phyloP scores from a whole-genome alignment of 1,140 invertebrate genomes.

The Drosophila malerkotliana region DNA sequence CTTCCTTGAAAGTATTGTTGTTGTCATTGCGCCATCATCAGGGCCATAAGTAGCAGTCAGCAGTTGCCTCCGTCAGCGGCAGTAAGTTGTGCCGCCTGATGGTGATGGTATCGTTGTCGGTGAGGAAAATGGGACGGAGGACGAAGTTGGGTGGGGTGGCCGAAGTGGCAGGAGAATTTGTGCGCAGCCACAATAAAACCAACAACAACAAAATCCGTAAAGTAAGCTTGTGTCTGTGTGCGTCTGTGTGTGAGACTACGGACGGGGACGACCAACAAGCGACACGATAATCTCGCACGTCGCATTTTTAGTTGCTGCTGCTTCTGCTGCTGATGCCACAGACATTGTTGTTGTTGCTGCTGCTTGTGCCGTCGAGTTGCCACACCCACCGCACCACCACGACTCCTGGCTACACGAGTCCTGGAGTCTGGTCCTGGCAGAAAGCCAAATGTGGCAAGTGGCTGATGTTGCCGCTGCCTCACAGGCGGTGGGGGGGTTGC shows the following conservation, averaged over 20 bases:
- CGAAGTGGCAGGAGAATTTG: slow-evolving; percentile 14
- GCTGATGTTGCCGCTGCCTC: slow-evolving; percentile 53
- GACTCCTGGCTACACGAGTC: slow-evolving; percentile 38
- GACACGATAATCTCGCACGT: slow-evolving; percentile 82
- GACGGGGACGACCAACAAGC: slow-evolving; percentile 70
- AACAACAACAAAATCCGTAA: slow-evolving; percentile 57
- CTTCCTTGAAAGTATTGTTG: slow-evolving; percentile 40
- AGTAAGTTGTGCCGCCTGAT: slow-evolving; percentile 72
- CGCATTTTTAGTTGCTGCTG: slow-evolving; percentile 79
- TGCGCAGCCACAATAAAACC: slow-evolving; percentile 71
- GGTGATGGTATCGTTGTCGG: slow-evolving; percentile 54
- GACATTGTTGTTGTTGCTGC: slow-evolving; percentile 16
- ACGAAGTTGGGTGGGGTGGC: neutral
- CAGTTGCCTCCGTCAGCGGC: slow-evolving; percentile 59
- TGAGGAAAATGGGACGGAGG: neutral
- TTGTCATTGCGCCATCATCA: slow-evolving; percentile 79
- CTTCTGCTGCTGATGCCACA: slow-evolving; percentile 36
- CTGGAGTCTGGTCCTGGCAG: slow-evolving; percentile 69
- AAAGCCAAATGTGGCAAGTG: slow-evolving; percentile 82
- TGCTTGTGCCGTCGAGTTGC: slow-evolving; percentile 26
- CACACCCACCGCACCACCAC: slow-evolving; percentile 23
- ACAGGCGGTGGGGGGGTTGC: neutral
- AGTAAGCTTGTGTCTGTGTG: neutral
- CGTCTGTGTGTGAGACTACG: slow-evolving; percentile 36
- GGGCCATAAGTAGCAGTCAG: slow-evolving; percentile 77